Base-by-base conservation (phyloP, 1,140 invertebrate genomes). In the Luehdorfia chinensis region DNA sequence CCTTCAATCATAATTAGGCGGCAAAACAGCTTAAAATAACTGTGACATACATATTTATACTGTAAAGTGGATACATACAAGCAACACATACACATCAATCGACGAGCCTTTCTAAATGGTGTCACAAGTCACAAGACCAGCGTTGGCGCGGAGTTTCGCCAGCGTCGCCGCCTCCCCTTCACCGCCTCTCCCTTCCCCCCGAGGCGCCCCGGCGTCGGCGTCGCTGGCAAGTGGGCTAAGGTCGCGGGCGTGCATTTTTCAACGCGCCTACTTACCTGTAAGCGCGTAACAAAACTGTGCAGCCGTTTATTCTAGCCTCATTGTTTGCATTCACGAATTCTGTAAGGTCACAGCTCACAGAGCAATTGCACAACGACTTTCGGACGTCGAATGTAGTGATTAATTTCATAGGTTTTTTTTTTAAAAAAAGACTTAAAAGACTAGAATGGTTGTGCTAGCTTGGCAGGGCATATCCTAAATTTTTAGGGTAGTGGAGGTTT, bases 231-330 rank as follows among this genome's bases (percentile, higher is more conserved):
- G 50, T 72, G 50, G 75, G 72, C 67, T 75, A 79, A 78, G 75
- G 75, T 71, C 69, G 63, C 52, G 47, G 43, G 47, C 60, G 53
- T 75, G 62, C 69, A 72, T 77, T 77, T 77, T 81, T 74, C 62
- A 74, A 57, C 55, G 53, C 48, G 46, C 46, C 44, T 58, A 55
- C 41, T 52, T 60, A 39, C 52, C 47, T 37, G 33, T 51, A n/a
- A n/a, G n/a, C n/a, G n/a, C n/a, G 51, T 59, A 56, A 61, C 49
- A 47, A 56, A 49, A 58, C 41, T 16, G 19, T 48, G 44, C 53
- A 54, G 33, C 47, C 23, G 33, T 46, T 54, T 54, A 48, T 57
- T 54, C 56, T 59, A 57, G 37, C 47, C 44, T 50, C 31, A 36
- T 41, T 50, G 33, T 43, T 34, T 50, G 47, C 44, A 27, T 30